phyloP scores from a whole-genome alignment of 2,797 vertebrate genomes.

The Ctenopoma kingsleyae region DNA sequence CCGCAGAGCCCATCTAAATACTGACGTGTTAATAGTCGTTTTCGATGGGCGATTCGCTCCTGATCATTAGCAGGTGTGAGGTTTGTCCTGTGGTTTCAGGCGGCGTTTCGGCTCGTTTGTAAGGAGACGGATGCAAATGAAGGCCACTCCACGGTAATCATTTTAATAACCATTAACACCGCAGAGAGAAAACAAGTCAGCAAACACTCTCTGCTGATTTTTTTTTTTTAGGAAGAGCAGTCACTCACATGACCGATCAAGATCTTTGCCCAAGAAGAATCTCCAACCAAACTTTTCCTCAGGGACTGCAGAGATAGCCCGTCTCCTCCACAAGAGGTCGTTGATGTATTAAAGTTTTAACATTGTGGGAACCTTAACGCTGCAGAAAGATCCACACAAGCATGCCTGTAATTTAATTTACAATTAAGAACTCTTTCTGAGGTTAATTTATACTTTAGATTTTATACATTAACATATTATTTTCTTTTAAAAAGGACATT shows the following conservation, averaged over 20 bases:
- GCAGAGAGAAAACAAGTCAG: slow-evolving; percentile 31
- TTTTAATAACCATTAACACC: slow-evolving; percentile 60
- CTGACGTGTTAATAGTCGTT: slow-evolving; percentile 66
- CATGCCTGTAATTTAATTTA: not conserved
- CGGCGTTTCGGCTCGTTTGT: slow-evolving; percentile 61
- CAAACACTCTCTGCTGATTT: slow-evolving; percentile 13
- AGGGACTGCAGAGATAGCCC: slow-evolving; percentile 33
- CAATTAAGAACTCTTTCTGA: not conserved
- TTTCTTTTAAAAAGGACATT: not conserved
- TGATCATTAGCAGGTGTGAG: slow-evolving; percentile 81
- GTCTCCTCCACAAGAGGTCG: slow-evolving; percentile 85
- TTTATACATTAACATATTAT: not conserved
- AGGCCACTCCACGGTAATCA: slow-evolving; percentile 18
- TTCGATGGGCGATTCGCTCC: slow-evolving; percentile 68
- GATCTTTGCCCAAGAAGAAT: not conserved
- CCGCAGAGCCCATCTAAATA: slow-evolving; percentile 32
- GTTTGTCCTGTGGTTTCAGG: slow-evolving; percentile 40
- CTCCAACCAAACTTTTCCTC: slow-evolving; percentile 28
- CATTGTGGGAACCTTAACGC: slow-evolving; percentile 2
- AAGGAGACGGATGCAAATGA: slow-evolving; percentile 67
- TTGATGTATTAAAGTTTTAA: slow-evolving; percentile 77
- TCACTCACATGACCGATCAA: not conserved
- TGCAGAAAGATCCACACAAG: not conserved
- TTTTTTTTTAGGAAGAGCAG: not conserved
- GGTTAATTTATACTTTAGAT: not conserved